Conservation (phyloP, 2,888 invertebrate species). For the Latheticus oryzae region DNA sequence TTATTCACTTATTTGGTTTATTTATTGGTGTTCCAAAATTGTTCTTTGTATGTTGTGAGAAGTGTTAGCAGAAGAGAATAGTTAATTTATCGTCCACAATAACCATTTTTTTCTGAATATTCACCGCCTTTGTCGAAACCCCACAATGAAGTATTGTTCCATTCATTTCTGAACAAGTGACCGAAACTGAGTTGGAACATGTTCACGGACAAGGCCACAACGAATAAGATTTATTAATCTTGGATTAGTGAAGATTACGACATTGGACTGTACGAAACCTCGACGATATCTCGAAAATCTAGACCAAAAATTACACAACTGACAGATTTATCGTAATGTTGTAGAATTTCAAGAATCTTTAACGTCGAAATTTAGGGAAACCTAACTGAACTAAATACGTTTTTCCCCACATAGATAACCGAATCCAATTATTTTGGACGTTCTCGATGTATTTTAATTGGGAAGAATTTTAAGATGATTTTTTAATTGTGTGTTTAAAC, state of each 20-base stretch:
- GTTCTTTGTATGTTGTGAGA: too few relatives aligned
- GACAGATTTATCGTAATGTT: slow-evolving; percentile 6
- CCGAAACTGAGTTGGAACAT: neutral
- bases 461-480: slow-evolving; percentile 7
- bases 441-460: slow-evolving; percentile 6
- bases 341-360: slow-evolving; percentile 6
- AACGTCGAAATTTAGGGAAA: slow-evolving; percentile 11
- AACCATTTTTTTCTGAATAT: slow-evolving; percentile 1
- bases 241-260: slow-evolving; percentile 14
- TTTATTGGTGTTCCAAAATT: too few relatives aligned
- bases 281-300: slow-evolving; percentile 16
- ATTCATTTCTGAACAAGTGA: neutral
- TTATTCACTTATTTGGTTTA: too few relatives aligned
- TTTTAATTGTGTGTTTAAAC: slow-evolving; percentile 17
- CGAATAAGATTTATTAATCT: slow-evolving; percentile 8
- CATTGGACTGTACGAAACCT: slow-evolving; percentile 1
- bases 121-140: neutral
- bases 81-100: neutral
- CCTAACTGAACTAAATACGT: slow-evolving; percentile 17
- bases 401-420: slow-evolving; percentile 10
- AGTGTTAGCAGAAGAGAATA: too few relatives aligned
- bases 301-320: slow-evolving; percentile 15
- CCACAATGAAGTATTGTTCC: slow-evolving; percentile 10
- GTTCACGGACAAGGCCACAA: slow-evolving; percentile 8
- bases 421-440: slow-evolving; percentile 8